Evolutionary conservation across 2,113 vertebrate species (phyloP), one percentile per base, ranked within the genome.

Genomic region (Asarcornis scutulata): DNA sequence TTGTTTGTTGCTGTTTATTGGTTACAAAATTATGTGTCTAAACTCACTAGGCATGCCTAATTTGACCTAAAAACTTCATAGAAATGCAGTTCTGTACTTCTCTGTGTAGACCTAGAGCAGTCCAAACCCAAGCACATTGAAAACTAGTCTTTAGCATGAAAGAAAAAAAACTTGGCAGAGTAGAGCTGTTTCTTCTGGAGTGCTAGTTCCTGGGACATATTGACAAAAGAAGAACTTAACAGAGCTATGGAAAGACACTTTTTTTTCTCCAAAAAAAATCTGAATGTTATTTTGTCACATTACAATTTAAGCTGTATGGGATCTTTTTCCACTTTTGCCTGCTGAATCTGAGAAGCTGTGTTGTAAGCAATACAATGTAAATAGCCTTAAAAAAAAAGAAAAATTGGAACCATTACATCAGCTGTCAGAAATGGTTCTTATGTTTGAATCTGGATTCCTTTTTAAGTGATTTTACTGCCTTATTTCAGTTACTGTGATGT

Each of bases 271-370:
- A 7, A 6, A 14, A 31, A 60, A 74, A 78, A 84, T 73, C 31
- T 52, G 34, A 12, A 69, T 60, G 34, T 46, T 76, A 13, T 53
- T 32, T 87, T 66, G 8, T 21, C 20, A 73, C 11, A 36, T 66
- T 52, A 38, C 17, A 23, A 2, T 74, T 86, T 56, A 73, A 74
- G 0, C 0, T 46, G 2, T 31, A 32, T 34, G 2, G 18, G 32
- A 42, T 62, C 27, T 71, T 85, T 78, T 77, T 74, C 21, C 18
- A 60, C 17, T 17, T 64, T 64, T 52, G 83, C 4, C 17, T 40
- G 5, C 13, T 52, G 48, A 27, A 7, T 52, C 15, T 31, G 18
- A 13, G 34, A 83, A 62, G 7, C 13, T 72, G 36, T 48, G 7
- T 50, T 59, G 53, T 38, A 83, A 63, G 5, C 11, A 55, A 5